phyloP scores from a whole-genome alignment of 2,888 invertebrate species.

The Exephanes ischioxanthus region DNA sequence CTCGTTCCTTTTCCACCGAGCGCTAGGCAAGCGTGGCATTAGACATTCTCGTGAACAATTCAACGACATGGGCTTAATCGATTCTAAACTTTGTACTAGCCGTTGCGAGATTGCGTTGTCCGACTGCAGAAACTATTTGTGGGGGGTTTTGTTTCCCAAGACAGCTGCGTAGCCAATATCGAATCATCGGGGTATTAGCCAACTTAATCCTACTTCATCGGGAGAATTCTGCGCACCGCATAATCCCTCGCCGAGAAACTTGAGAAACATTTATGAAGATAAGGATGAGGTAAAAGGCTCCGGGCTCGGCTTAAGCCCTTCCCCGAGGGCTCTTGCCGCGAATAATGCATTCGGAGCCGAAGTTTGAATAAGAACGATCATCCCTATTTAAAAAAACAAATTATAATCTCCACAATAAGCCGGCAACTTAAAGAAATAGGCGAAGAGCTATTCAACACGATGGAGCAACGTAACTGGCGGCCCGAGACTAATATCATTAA shows the following conservation, averaged over 20 bases:
- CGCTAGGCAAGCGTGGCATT: conserved; percentile 23
- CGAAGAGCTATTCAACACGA: background rate
- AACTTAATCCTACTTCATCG: background rate
- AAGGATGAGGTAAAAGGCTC: conserved; percentile 1
- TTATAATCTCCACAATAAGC: background rate
- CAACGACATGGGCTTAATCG: conserved; percentile 49
- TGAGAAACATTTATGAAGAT: conserved; percentile 6
- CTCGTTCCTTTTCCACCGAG: conserved; percentile 27
- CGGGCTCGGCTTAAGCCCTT: background rate
- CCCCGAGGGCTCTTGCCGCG: background rate
- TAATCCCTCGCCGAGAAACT: conserved; percentile 1
- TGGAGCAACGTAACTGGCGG: background rate
- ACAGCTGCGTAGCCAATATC: background rate
- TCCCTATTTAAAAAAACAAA: background rate
- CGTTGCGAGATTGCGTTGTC: background rate
- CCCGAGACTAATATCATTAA: background rate
- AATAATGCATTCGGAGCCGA: conserved; percentile 1
- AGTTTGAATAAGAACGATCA: background rate
- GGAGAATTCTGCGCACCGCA: background rate
- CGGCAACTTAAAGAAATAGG: background rate
- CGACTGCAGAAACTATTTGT: background rate
- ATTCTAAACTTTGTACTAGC: conserved; percentile 22
- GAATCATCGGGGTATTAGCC: background rate
- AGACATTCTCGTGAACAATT: conserved; percentile 53
- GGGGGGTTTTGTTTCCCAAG: background rate